Evolutionary conservation across 2,888 invertebrate genomes (phyloP), one percentile per base, ranked within the genome.

Genomic region (Drosophila suboccidentalis): DNA sequence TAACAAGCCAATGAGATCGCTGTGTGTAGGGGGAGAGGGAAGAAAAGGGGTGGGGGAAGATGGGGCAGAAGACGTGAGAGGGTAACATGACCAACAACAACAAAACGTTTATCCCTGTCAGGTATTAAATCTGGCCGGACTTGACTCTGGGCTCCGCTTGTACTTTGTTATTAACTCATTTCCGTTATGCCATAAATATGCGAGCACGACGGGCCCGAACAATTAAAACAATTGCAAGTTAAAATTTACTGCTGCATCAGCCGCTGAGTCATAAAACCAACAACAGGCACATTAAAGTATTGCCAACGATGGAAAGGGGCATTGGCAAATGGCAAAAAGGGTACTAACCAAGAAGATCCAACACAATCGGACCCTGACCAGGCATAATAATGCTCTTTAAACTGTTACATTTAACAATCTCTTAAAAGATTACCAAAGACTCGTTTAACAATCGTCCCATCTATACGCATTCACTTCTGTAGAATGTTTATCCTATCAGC

Each of bases 171-270:
- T 84, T 89, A 89, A 89, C 83, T 89, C 89, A 84, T 84, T 84
- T 84, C 89, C 89, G 83, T 84, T 84, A 87, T 87, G 87, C 89
- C 89, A 89, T 84, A 84, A 84, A 89, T 84, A 84, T 89, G 85
- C 75, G 87, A 87, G 75, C 84, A 89, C 89, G 89, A 84, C 89
- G 75, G 78, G 84, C 71, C 71, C 67, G 82, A 67, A 79, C 85
- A 85, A 85, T 85, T 85, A 88, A 85, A 87, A 89, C 85, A 89
- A 85, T 83, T 89, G 89, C 84, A 81, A 82, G 79, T 80, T 86
- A 70, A 87, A 89, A 88, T 88, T 85, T 89, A 88, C 87, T 73
- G 84, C 85, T 81, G 71, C 70, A 79, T 80, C 85, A 78, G 86
- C 80, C 79, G 84, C 61, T 83, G 82, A 87, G 77, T 85, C 84